Percentiles rank a stretch among this genome's conserved stretches.
These are phyloP conservation scores for Beris morrisii DNA, from an alignment of 2,888 invertebrate species.

Conservation along the genomic window DNA sequence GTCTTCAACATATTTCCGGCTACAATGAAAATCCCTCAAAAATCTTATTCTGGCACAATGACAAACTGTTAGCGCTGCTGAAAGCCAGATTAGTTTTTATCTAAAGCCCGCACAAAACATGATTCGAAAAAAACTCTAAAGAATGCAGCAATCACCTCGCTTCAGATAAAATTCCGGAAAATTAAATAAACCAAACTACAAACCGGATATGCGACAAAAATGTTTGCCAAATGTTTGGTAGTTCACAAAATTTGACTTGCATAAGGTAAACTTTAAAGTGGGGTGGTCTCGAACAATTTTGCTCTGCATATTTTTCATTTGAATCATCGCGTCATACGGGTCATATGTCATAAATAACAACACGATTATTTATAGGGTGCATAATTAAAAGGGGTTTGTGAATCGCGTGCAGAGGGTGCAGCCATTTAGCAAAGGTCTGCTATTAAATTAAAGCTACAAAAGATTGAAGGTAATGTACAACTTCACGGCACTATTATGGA, in stretches of 20 bases:
- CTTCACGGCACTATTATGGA: not conserved
- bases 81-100: too few species aligned
- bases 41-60: too few species aligned
- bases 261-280: not conserved
- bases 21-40: too few species aligned
- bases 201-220: conserved; percentile 17
- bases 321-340: conserved; percentile 14
- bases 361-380: conserved; percentile 14
- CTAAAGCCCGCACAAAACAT: too few species aligned
- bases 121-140: too few species aligned
- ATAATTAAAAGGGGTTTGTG: conserved; percentile 11
- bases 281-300: not conserved
- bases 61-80: too few species aligned
- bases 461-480: not conserved
- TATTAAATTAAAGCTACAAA: too few species aligned
- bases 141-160: too few species aligned
- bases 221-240: conserved; percentile 10
- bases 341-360: conserved; percentile 23
- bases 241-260: not conserved
- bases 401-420: not conserved
- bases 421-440: too few species aligned
- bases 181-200: not conserved
- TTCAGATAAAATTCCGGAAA: too few species aligned
- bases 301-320: not conserved
- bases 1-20: too few species aligned